Evolutionary conservation across 1,140 invertebrate species (phyloP).

Genomic region (Leptinotarsa texana): DNA sequence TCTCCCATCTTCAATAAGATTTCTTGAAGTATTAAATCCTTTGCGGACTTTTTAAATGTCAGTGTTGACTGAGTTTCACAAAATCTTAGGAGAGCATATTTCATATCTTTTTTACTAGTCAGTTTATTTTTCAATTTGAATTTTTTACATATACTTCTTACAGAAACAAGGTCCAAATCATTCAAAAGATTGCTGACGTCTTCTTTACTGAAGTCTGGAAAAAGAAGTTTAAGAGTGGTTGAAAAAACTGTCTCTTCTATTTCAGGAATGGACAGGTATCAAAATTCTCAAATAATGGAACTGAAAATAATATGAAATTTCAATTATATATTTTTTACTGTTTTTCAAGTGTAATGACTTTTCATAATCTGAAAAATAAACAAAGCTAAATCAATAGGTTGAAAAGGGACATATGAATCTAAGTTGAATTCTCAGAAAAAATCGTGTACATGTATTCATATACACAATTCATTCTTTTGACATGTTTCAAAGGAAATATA

Average conservation of each 20-base stretch:
- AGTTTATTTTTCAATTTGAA: conserved; percentile 7
- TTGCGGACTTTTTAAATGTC: background rate
- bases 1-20: conserved; percentile 28
- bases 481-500: no score
- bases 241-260: background rate
- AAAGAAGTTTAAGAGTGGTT: background rate
- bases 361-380: no score
- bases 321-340: no score
- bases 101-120: conserved; percentile 23
- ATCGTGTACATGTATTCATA: no score
- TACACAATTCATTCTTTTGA: no score
- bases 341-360: no score
- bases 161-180: background rate
- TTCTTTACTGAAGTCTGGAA: background rate
- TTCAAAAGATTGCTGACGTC: background rate
- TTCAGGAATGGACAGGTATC: background rate
- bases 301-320: no score
- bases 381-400: no score
- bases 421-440: no score
- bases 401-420: no score
- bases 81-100: background rate
- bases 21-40: conserved; percentile 18
- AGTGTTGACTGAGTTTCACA: conserved; percentile 13
- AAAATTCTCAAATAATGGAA: no score
- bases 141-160: conserved; percentile 2